Evolutionary conservation across 2,888 invertebrate genomes (phyloP), one percentile per base, ranked within the genome.

Genomic region (Petrophora chlorosata): DNA sequence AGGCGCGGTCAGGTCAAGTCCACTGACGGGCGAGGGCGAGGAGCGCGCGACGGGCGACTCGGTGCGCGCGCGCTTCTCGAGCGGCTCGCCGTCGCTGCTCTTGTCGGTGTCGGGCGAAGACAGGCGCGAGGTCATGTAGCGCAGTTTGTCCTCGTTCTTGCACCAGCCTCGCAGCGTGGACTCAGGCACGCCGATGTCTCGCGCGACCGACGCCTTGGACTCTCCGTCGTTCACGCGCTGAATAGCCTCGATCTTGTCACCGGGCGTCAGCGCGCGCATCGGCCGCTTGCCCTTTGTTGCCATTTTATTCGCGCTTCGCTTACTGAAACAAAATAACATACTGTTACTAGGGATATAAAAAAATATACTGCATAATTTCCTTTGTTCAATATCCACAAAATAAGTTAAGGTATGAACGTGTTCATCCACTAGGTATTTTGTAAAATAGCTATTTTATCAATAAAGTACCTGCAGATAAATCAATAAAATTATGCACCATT

Each of bases 131-230:
- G 89, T 94, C 93, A 76, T 94, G 92, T 59, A 94, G 82, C 91
- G 86, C 59, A 91, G 80, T 79, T 96, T 96, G 66, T 95, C 94
- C 73, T 96, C 95, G 73, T 95, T 95, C 80, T 96, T 96, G 84
- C 96, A 96, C 96, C 96, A 96, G 48, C 96, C 96, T 2, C 96
- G 92, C 9, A 96, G 88, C 5, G 96, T 96, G 2, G 96, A 96
- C 79, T 96, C 96, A 0, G 96, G 96, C 10, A 96, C 96, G 22
- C 96, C 95, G 72, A 96, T 95, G 76, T 96, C 95, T 2, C 96
- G 91, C 1, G 96, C 96, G 1, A 96, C 96, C 0, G 96, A 95
- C 2, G 96, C 96, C 73, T 96, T 96, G 45, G 95, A 95, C 79
- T 96, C 95, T 39, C 96, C 96, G 76, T 95, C 94, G 86, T 95